phyloP scores from a whole-genome alignment of 2,113 vertebrate genomes.

The Trochalopteron elliotii region DNA sequence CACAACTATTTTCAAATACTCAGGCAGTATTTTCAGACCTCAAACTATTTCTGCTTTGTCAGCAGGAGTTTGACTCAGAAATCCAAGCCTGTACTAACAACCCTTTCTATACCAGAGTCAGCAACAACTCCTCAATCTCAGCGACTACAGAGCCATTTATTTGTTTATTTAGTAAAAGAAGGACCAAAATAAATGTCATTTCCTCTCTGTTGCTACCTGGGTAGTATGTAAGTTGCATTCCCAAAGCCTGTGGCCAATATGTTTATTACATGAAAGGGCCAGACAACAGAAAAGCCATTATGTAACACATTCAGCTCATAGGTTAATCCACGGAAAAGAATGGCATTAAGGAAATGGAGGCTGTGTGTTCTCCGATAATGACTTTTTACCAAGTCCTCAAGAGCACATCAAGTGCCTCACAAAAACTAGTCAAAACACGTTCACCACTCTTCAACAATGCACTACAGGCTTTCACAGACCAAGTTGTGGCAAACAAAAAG shows the following conservation, averaged over 20 bases:
- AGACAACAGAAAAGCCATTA: not conserved
- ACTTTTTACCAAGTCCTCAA: not conserved
- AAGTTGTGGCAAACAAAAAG: not conserved
- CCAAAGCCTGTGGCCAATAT: not conserved
- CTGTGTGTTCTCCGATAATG: not conserved
- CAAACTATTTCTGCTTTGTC: constrained; percentile 8
- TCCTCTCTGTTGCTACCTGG: not conserved
- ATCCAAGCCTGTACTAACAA: not conserved
- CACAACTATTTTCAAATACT: constrained; percentile 11
- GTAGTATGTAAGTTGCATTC: not conserved
- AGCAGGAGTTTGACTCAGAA: constrained; percentile 6
- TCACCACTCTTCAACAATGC: constrained; percentile 5
- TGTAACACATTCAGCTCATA: not conserved
- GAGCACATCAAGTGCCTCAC: not conserved
- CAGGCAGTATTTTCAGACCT: constrained; percentile 17
- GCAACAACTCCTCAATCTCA: not conserved
- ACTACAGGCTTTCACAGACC: not conserved
- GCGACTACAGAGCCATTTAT: not conserved
- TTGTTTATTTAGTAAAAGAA: not conserved
- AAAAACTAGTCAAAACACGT: constrained; percentile 33
- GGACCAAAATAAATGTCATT: not conserved
- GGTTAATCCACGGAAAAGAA: not conserved
- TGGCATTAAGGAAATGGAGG: not conserved
- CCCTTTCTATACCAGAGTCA: not conserved
- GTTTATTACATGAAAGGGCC: not conserved